phyloP scores from a whole-genome alignment of 2,797 vertebrate genomes.

The Poecilia velifera region DNA sequence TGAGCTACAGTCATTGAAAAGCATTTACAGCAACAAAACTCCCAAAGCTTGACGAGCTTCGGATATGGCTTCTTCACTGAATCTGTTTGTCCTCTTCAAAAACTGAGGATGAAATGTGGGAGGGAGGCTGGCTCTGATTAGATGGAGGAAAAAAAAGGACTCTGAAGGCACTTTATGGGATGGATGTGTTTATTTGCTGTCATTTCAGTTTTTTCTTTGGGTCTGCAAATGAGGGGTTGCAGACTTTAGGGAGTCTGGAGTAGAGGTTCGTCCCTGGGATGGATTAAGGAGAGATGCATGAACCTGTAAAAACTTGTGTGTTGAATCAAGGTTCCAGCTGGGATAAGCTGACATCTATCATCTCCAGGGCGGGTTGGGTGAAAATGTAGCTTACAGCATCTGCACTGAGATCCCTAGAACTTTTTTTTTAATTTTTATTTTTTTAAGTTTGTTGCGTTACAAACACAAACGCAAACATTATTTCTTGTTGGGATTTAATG shows the following conservation, averaged over 20 bases:
- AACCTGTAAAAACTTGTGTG: not conserved
- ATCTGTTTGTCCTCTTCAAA: not conserved
- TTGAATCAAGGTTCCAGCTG: not conserved
- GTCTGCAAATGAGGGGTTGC: not conserved
- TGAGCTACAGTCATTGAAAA: not conserved
- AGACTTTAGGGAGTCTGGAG: no score
- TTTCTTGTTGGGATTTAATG: not conserved
- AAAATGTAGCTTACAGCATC: not conserved
- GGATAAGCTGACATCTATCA: not conserved
- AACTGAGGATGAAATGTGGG: slow-evolving; percentile 9
- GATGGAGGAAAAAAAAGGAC: not conserved
- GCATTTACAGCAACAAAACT: not conserved
- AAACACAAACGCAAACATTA: not conserved
- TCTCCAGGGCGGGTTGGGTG: not conserved
- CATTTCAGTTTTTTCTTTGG: not conserved
- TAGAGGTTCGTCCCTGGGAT: not conserved
- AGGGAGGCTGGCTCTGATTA: not conserved
- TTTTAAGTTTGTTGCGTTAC: not conserved
- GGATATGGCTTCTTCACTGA: not conserved
- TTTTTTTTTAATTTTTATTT: not conserved
- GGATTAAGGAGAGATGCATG: no score
- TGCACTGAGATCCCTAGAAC: not conserved
- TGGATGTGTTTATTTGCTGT: slow-evolving; percentile 2
- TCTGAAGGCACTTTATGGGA: not conserved
- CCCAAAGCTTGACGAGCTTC: not conserved